Evolutionary conservation across 2,113 vertebrate species (phyloP).

Genomic region (Coracopsis vasa): DNA sequence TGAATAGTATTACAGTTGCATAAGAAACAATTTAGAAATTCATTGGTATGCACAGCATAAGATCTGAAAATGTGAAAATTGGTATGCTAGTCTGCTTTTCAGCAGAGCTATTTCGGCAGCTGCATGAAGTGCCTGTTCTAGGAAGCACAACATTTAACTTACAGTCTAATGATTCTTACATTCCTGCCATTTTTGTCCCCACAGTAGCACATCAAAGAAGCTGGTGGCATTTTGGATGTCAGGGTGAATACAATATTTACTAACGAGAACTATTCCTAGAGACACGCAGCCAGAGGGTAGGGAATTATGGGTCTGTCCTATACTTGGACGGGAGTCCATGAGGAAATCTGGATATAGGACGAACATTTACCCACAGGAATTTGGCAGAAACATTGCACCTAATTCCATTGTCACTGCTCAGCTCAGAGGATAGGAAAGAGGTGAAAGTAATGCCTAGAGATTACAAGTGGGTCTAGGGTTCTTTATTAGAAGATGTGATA

Average conservation of each 20-base stretch:
- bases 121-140: background rate
- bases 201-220: conserved; percentile 7
- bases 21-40: background rate
- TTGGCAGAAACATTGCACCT: background rate
- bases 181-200: conserved; percentile 38
- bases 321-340: background rate
- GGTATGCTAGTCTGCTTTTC: conserved; percentile 7
- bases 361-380: background rate
- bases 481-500: background rate
- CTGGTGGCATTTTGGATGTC: conserved; percentile 3
- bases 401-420: background rate
- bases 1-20: background rate
- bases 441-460: background rate
- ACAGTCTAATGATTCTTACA: background rate
- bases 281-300: background rate
- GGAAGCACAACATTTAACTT: conserved; percentile 6
- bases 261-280: conserved; percentile 23
- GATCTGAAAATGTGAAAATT: conserved; percentile 18
- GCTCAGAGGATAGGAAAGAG: background rate
- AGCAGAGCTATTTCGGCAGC: conserved; percentile 7
- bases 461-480: background rate
- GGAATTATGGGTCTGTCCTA: background rate
- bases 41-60: background rate
- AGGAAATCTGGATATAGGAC: background rate
- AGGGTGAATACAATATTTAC: conserved; percentile 8